Evolutionary conservation across 23 tunicate genomes (phyloP), one percentile per base, ranked within the genome.

Genomic region (Clavelina lepadiformis): DNA sequence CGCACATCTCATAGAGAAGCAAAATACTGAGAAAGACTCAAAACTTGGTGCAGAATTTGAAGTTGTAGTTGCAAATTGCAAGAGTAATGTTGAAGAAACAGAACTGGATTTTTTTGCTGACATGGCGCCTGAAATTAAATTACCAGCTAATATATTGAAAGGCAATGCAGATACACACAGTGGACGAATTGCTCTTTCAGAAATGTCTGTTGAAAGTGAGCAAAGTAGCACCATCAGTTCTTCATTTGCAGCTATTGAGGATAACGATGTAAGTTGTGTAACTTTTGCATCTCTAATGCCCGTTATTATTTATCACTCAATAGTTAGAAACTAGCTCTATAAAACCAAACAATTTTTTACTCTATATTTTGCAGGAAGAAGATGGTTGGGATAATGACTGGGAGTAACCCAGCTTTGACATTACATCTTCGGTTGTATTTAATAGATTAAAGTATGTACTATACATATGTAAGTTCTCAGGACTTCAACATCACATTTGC

Each of bases 71-170:
- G 54, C 65, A 38, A 34, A 31, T n/a, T 34, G 35, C 23, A 11
- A 55, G 27, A 35, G 22, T 1, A 13, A 65, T 0, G 35, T 25
- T 20, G 46, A 38, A 0, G 64, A 37, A 24, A 18, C 13, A 13
- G 82, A 76, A 26, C 62, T 62, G 6, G 83, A 84, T 57, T 77
- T 84, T 70, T 84, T 84, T 63, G 78, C 83, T 6, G 93, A 84
- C 38, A 84, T 84, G 93, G 72, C 65, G 13, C 93, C 93, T 1
- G 68, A 38, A 18, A 65, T 82, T 4, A 32, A 62, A 27, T 6
- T 51, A 33, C 15, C 51, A 28, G 33, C 59, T 25, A 60, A 13
- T 13, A n/a, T 21, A 13, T 6, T 20, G 60, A 19, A 54, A 13
- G 24, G 24, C n/a, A 15, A 20, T 6, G 30, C 18, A 59, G 28